Evolutionary conservation across 2,113 vertebrate genomes (phyloP).

Genomic region (Sterrhoptilus dennistouni): DNA sequence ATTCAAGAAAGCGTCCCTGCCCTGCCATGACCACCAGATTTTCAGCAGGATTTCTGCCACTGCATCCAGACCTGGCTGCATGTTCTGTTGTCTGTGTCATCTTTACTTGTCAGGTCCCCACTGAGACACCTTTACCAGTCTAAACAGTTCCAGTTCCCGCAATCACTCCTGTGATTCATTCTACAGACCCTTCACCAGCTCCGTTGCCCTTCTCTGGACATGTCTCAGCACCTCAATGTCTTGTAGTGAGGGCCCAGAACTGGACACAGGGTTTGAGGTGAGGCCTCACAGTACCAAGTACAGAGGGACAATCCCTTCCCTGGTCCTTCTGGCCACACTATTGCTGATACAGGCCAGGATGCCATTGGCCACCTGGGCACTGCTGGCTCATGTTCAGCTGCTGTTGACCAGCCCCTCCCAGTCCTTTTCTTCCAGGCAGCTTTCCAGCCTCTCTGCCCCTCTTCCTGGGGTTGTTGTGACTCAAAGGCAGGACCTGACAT

Average conservation of each 20-base stretch:
- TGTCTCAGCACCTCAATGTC: rapidly evolving
- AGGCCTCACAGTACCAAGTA: rapidly evolving
- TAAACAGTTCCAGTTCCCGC: background rate
- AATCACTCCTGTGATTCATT: background rate
- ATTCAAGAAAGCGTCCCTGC: background rate
- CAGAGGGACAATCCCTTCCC: rapidly evolving
- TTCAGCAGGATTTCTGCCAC: background rate
- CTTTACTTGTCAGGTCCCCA: background rate
- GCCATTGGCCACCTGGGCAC: background rate
- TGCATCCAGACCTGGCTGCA: background rate
- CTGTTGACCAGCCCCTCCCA: background rate
- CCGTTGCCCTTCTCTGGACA: background rate
- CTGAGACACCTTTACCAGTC: background rate
- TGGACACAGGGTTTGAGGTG: background rate
- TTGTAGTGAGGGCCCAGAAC: background rate
- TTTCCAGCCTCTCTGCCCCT: background rate
- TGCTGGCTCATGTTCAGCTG: background rate
- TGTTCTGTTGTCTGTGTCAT: background rate
- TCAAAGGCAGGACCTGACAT: background rate
- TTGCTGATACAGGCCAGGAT: rapidly evolving
- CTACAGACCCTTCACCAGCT: background rate
- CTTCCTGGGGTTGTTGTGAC: background rate
- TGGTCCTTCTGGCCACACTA: background rate
- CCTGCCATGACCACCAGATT: background rate
- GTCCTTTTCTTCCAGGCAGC: background rate